Percentiles rank a stretch among this genome's conserved stretches.
Evolutionary conservation across 2,888 invertebrate genomes (phyloP).

Genomic region (Asteroscopus sphinx): DNA sequence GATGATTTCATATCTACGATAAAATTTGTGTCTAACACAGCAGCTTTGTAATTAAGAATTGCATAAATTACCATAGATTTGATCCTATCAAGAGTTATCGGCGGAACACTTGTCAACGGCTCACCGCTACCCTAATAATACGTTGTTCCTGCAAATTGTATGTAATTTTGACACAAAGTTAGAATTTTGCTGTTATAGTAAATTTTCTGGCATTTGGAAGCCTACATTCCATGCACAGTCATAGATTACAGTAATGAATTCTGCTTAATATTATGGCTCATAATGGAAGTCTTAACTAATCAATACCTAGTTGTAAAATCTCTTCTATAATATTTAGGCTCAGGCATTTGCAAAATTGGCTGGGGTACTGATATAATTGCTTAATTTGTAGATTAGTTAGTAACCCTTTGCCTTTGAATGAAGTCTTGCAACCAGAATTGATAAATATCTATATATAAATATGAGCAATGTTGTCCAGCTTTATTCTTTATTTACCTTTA

Average conservation of each 20-base stretch:
- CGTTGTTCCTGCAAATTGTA: conserved; percentile 51
- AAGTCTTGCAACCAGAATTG: no score
- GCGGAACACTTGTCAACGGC: conserved; percentile 63
- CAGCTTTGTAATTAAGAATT: conserved; percentile 66
- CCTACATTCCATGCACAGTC: conserved; percentile 32
- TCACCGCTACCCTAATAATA: conserved; percentile 57
- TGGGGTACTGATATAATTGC: conserved; percentile 5
- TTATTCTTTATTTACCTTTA: no score
- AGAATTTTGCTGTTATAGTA: conserved; percentile 28
- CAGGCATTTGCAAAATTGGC: conserved; percentile 25
- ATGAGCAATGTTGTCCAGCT: no score
- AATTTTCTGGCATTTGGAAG: conserved; percentile 41
- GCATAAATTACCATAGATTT: conserved; percentile 68
- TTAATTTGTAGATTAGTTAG: not conserved
- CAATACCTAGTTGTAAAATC: not conserved
- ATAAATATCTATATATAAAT: no score
- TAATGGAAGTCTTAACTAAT: not conserved
- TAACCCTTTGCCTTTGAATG: not conserved
- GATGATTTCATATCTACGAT: conserved; percentile 50
- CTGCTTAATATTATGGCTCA: not conserved
- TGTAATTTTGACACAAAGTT: conserved; percentile 44
- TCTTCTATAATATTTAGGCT: conserved; percentile 1
- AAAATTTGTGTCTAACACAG: conserved; percentile 48
- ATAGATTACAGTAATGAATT: conserved; percentile 20
- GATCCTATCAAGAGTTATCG: conserved; percentile 64